Conservation (phyloP, 1,140 invertebrate species). For the Meloidogyne hapla region DNA sequence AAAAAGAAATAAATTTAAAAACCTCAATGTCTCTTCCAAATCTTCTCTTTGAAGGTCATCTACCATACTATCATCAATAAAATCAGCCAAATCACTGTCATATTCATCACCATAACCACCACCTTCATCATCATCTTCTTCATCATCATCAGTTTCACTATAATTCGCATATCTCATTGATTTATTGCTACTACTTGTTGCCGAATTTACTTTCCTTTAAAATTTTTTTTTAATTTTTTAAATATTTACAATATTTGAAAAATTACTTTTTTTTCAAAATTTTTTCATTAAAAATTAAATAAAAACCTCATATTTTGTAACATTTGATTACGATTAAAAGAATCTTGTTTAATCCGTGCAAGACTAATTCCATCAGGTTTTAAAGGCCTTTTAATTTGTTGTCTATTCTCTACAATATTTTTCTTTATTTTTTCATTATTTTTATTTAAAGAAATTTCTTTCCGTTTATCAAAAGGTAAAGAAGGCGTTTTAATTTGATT, state of each 20-base stretch:
- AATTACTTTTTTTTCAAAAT: too few species aligned
- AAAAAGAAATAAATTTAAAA: too few species aligned
- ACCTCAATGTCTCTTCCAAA: conserved; percentile 54
- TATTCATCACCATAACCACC: conserved; percentile 40
- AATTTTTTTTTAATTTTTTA: neutral
- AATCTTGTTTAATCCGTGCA: conserved; percentile 23
- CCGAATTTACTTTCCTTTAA: conserved; percentile 1
- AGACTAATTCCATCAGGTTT: conserved; percentile 14
- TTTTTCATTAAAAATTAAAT: neutral
- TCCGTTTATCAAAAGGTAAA: neutral
- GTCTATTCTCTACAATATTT: neutral
- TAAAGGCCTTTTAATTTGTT: too few species aligned
- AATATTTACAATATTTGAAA: too few species aligned
- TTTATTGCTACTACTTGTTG: neutral
- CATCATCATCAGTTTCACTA: conserved; percentile 44
- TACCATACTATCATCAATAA: conserved; percentile 56
- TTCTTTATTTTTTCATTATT: neutral
- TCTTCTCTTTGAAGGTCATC: conserved; percentile 51
- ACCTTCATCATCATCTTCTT: conserved; percentile 27
- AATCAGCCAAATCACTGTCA: conserved; percentile 58
- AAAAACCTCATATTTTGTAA: conserved; percentile 16
- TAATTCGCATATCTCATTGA: conserved; percentile 29
- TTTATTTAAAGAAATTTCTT: neutral
- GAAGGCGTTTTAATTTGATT: neutral
- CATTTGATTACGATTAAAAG: conserved; percentile 4